A percentile compares a stretch with the other conserved stretches of the same genome.
Conservation (phyloP, 2,113 vertebrate genomes). For the Neolamprologus caudopunctatus region DNA sequence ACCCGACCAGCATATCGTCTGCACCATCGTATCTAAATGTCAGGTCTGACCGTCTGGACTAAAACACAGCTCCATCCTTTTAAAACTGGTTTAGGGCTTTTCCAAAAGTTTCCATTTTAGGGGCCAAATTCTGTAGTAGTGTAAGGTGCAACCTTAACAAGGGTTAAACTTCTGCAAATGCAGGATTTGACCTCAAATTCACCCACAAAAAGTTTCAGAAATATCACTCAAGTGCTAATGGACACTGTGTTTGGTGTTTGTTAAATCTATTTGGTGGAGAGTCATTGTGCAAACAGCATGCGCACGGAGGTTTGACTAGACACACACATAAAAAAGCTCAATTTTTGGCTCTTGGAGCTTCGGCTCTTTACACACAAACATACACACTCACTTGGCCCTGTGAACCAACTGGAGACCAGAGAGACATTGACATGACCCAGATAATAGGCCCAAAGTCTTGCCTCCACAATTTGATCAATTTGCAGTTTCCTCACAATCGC, state of each 20-base stretch:
- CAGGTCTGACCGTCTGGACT: neutral
- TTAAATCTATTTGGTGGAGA: slow-evolving; percentile 45
- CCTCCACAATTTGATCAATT: slow-evolving; percentile 78
- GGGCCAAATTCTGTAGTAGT: neutral
- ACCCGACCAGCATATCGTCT: neutral
- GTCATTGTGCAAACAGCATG: slow-evolving; percentile 42
- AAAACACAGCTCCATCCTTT: neutral
- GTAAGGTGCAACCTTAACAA: neutral
- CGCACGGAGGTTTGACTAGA: slow-evolving; percentile 15
- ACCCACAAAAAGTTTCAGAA: slow-evolving; percentile 37
- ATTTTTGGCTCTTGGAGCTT: slow-evolving; percentile 8
- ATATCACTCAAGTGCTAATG: slow-evolving; percentile 53
- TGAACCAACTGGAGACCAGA: slow-evolving; percentile 68
- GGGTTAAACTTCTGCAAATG: neutral
- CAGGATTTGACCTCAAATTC: slow-evolving; percentile 39
- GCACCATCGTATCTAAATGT: neutral
- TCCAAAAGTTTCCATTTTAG: neutral
- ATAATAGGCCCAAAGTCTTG: slow-evolving; percentile 74
- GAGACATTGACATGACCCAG: slow-evolving; percentile 74
- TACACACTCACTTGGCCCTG: slow-evolving; percentile 24
- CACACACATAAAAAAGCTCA: slow-evolving; percentile 21
- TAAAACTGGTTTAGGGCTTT: neutral
- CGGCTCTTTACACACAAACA: slow-evolving; percentile 16
- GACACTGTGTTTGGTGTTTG: slow-evolving; percentile 46
- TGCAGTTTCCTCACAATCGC: slow-evolving; percentile 62